Base-by-base conservation (phyloP, 2,797 vertebrate genomes). In the Hyperoplus immaculatus region DNA sequence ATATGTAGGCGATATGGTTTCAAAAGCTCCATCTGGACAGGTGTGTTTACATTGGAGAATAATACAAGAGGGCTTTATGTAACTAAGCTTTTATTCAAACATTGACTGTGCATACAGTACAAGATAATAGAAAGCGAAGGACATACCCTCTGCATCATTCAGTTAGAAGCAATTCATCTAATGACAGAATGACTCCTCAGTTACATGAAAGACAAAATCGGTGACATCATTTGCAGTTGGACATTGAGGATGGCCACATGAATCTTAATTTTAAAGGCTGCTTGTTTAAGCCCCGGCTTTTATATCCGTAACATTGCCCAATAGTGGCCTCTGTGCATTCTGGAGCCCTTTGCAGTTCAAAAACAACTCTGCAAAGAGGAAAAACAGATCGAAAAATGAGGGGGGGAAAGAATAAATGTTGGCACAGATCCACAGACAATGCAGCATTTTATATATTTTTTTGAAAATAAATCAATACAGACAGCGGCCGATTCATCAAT, bases 81-180 rank as follows among this genome's bases (percentile, higher is more conserved):
- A 77, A 78, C 80, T 71, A 43, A 81, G 88, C 80, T 77, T 89
- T 89, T 90, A 86, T 83, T 81, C 84, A 94, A 94, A 94, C 85
- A 92, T 43, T 84, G 86, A 81, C 82, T 71, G 70, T 72, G 63
- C 75, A 78, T 81, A 86, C 75, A 83, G 72, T 51, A 16, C 46
- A 63, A 66, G 66, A 83, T 84, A 70, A 88, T 80, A 80, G 43
- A 69, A 74, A 76, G 55, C 64, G 81, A 75, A 87, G 88, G 85
- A 84, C 90, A 66, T 8, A 36, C 74, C 39, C 74, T 84, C 85
- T 68, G 77, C 64, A 69, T 82, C 82, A 67, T 68, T 87, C 74
- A 80, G 56, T 57, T 76, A 86, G 70, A 87, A 74, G 74, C 78
- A 80, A 76, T 86, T 83, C 86, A 83, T 87, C 83, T 84, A 85